Conservation (phyloP, 1,140 invertebrate species). For the Aphelenchoides besseyi region DNA sequence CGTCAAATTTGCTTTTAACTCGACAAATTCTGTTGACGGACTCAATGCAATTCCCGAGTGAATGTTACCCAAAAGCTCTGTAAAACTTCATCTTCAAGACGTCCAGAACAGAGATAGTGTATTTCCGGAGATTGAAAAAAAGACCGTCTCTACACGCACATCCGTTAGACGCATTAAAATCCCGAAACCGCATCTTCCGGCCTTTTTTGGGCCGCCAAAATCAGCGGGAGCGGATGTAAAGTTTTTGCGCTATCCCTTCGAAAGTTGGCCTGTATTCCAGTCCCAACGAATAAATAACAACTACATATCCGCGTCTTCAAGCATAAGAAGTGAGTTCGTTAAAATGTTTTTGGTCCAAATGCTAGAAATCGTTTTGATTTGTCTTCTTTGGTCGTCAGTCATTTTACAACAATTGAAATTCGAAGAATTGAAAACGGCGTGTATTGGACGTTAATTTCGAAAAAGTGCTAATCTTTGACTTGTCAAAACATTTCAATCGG, state of each 20-base stretch:
- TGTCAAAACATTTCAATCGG: too few species aligned
- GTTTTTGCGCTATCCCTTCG: background rate
- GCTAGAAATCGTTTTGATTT: background rate
- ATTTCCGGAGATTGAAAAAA: too few species aligned
- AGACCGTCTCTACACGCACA: background rate
- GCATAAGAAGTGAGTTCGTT: slow-evolving; percentile 5
- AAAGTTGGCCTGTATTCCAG: background rate
- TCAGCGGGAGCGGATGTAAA: background rate
- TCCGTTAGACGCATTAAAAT: slow-evolving; percentile 5
- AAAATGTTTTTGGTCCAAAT: background rate
- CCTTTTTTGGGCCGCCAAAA: background rate
- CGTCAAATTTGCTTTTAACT: too few species aligned
- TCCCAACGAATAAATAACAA: slow-evolving; percentile 6
- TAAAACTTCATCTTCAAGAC: too few species aligned
- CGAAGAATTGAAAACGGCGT: too few species aligned
- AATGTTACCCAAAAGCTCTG: too few species aligned
- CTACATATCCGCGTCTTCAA: background rate
- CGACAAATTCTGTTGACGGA: too few species aligned
- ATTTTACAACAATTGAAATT: too few species aligned
- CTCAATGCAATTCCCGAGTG: too few species aligned
- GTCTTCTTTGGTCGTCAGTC: background rate
- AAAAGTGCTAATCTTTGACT: background rate
- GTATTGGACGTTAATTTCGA: background rate
- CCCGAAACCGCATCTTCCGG: background rate
- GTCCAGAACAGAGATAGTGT: too few species aligned